Base-by-base conservation (phyloP, 2,888 invertebrate species). In the Lasioglossum leucozonium region DNA sequence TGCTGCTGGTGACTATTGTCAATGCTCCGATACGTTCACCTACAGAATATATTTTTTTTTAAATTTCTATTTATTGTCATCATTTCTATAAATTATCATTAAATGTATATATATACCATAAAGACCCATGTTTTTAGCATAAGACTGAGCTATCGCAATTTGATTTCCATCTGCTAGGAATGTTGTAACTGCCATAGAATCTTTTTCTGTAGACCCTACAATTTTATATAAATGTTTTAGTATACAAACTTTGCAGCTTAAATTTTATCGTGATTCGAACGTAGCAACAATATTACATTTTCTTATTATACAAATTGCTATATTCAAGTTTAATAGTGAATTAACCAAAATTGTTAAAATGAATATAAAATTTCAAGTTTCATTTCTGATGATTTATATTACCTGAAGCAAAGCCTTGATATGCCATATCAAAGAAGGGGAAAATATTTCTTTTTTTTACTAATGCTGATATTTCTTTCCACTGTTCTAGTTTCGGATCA, bases 401-500 rank as follows among this genome's bases (percentile, higher is more conserved):
- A 96, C 96, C 98, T 79, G 98, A 98, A 10, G 99, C 99, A 95
- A 99, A 99, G 58, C 99, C 99, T 96, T 99, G 99, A 96, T 99
- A 99, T 55, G 99, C 99, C 99, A 99, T 99, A 95, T 99, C 99
- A 95, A 99, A 99, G 96, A 97, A 99, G 44, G 99, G 98, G 94
- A 98, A 98, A 34, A 99, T 95, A 79, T 98, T 97, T 92, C 96
- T 96, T 86, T 97, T 96, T 95, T 98, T 99, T 85, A 99, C 96
- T 8, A 98, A 95, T 90, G 96, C 94, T 1, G 98, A 98, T 2
- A 99, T 96, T 95, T 98, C 97, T 81, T 96, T 96, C 99, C 99
- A 99, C 94, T 99, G 98, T 81, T 98, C 97, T 10, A 96, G 96
- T 86, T 95, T 97, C 3, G 99, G 99, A 95, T 99, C 99, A 4